Base-by-base conservation (phyloP, 2,888 invertebrate genomes). In the Cenopis cana region DNA sequence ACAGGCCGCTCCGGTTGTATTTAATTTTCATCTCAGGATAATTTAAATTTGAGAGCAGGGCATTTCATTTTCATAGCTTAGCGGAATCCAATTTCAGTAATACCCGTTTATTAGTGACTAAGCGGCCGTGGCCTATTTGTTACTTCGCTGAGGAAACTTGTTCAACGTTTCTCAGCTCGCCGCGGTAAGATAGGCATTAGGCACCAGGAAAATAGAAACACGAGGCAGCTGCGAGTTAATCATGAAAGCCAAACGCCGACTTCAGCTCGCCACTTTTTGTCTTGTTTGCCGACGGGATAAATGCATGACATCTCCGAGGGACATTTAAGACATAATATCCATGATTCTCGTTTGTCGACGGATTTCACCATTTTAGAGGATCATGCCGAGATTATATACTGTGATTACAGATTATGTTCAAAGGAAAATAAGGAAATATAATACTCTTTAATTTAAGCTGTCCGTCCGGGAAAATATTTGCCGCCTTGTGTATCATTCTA, bases 1-100 rank as follows among this genome's bases (percentile, higher is more conserved):
- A 84, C 82, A 83, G 77, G 75, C 79, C 79, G 80, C 79, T 80
- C 76, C 82, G 83, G 81, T 86, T 87, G 85, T 85, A 85, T 86
- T 87, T 86, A 85, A 88, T 86, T 85, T 85, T 83, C 85, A 84
- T 85, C 84, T 81, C 83, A 78, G 80, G 74, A 84, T 88, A 82
- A 87, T 85, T 87, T 82, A 77, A 85, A 85, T 86, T 86, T 84
- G 83, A 82, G 84, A 80, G 83, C 80, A 75, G 81, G 82, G 82
- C 85, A 82, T 86, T 87, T 87, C 86, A 88, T 87, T 87, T 87
- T 85, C 85, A 86, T 86, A 85, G 86, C 86, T 87, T 86, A 86
- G 84, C 79, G 82, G 79, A 88, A 87, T 87, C 82, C 83, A 80
- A 86, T 89, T 87, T 83, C 82, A 81, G 79, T 81, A 81, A 84